These are phyloP conservation scores for Steinernema hermaphroditum DNA, from an alignment of 2,888 invertebrate species.

Conservation along the genomic window DNA sequence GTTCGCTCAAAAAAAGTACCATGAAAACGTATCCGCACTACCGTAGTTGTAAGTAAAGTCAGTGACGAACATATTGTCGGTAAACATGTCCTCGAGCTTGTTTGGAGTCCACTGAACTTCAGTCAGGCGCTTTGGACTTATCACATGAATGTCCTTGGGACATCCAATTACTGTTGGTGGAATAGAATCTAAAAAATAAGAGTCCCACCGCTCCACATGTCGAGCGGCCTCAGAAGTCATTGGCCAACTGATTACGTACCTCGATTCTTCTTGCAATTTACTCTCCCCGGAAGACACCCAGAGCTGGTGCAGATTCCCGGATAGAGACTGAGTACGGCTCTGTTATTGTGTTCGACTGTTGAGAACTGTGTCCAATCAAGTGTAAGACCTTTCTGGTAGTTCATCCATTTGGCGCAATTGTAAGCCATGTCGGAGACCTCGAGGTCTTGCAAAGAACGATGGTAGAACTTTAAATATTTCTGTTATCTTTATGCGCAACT, in stretches of 20 bases:
- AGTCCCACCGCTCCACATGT: no score
- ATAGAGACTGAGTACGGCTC: constrained; percentile 3
- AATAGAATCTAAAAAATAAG: constrained; percentile 29
- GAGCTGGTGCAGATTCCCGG: constrained; percentile 9
- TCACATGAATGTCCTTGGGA: constrained; percentile 11
- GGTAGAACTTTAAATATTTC: constrained; percentile 2
- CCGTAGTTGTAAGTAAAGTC: constrained; percentile 22
- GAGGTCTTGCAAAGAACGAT: not conserved
- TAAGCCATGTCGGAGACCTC: constrained; percentile 17
- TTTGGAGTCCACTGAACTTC: constrained; percentile 11
- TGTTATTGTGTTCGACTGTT: constrained; percentile 1
- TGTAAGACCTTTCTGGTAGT: constrained; percentile 9
- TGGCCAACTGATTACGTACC: not conserved
- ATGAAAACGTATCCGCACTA: constrained; percentile 1
- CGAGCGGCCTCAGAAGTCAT: no score
- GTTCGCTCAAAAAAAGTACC: not conserved
- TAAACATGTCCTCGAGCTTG: constrained; percentile 14
- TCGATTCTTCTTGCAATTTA: constrained; percentile 4
- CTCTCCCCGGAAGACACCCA: constrained; percentile 4
- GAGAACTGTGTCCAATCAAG: constrained; percentile 18
- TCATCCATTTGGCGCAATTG: constrained; percentile 10
- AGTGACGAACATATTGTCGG: constrained; percentile 10
- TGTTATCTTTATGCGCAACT: not conserved
- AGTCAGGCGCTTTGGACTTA: constrained; percentile 6
- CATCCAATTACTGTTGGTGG: constrained; percentile 16